Evolutionary conservation across 2,113 vertebrate species (phyloP).

Genomic region (Sinocyclocheilus grahami): DNA sequence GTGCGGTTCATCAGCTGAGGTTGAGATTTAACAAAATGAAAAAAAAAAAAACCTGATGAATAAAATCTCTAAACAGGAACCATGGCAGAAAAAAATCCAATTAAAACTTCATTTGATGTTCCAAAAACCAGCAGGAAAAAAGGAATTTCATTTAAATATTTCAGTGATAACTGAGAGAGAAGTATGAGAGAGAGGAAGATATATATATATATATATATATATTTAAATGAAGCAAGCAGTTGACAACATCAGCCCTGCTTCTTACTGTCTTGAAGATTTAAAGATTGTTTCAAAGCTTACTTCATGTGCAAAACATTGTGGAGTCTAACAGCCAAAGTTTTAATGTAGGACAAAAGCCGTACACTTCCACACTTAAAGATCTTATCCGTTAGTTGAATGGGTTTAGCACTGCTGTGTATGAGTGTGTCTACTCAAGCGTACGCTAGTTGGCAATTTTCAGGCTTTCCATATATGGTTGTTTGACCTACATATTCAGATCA

Average conservation of each 20-base stretch:
- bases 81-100: constrained; percentile 69
- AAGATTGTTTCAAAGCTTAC: constrained; percentile 28
- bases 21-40: constrained; percentile 63
- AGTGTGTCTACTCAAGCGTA: constrained; percentile 39
- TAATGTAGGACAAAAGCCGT: background rate
- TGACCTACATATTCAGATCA: constrained; percentile 48
- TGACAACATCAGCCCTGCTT: constrained; percentile 24
- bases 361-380: constrained; percentile 23
- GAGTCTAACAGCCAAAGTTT: constrained; percentile 23
- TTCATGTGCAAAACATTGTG: constrained; percentile 20
- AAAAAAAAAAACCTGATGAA: constrained; percentile 55
- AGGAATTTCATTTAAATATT: constrained; percentile 72
- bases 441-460: constrained; percentile 38
- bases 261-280: constrained; percentile 3
- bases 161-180: constrained; percentile 68
- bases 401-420: constrained; percentile 44
- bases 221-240: constrained; percentile 41
- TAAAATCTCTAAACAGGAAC: constrained; percentile 63
- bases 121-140: constrained; percentile 60
- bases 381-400: background rate
- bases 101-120: constrained; percentile 74
- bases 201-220: background rate
- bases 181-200: constrained; percentile 49
- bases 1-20: constrained; percentile 59
- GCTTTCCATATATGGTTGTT: constrained; percentile 49